Conservation (phyloP, 2,113 vertebrate species). For the Petrocephalus zakoni region DNA sequence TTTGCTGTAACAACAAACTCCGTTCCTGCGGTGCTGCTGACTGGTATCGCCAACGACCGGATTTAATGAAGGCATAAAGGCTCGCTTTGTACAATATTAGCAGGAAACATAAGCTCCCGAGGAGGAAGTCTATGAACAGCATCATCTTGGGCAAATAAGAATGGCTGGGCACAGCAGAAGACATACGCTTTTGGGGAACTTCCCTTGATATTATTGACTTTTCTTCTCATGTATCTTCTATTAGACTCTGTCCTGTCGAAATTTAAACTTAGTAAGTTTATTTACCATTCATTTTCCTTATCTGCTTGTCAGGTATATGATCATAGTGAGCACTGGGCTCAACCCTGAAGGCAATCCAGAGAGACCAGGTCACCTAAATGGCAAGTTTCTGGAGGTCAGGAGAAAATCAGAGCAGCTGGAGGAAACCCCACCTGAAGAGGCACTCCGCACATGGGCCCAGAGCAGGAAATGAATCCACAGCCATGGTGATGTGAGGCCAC, state of each 20-base stretch:
- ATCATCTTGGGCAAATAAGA: slow-evolving; percentile 32
- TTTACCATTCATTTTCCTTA: neutral
- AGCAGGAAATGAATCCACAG: neutral
- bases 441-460: neutral
- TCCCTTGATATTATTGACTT: neutral
- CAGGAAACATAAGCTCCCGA: slow-evolving; percentile 29
- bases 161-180: slow-evolving; percentile 26
- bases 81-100: slow-evolving; percentile 23
- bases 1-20: slow-evolving; percentile 32
- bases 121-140: slow-evolving; percentile 34
- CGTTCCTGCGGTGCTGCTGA: slow-evolving; percentile 30
- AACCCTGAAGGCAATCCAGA: neutral
- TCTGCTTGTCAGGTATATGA: neutral
- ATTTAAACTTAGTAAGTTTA: neutral
- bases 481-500: neutral
- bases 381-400: neutral
- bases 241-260: neutral
- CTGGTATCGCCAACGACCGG: slow-evolving; percentile 29
- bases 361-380: neutral
- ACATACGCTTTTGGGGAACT: slow-evolving; percentile 33
- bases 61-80: slow-evolving; percentile 19
- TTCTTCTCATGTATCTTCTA: neutral
- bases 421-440: neutral
- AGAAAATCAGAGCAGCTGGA: neutral
- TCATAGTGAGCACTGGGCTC: neutral